phyloP scores from a whole-genome alignment of 1,140 invertebrate species.

The Drosophila tani region DNA sequence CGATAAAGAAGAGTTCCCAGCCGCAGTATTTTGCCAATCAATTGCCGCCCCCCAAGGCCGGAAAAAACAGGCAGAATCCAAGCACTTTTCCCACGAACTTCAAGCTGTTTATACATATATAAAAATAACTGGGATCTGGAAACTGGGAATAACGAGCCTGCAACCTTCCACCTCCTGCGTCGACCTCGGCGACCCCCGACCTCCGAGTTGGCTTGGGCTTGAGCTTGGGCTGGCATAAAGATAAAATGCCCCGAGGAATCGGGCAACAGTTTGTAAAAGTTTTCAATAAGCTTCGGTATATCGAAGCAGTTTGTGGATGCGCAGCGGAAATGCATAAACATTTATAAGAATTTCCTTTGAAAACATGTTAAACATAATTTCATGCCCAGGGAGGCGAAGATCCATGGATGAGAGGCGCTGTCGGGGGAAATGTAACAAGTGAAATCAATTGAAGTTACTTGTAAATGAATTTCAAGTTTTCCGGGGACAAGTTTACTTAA shows the following conservation, averaged over 20 bases:
- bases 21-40: slow-evolving; percentile 67
- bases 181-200: slow-evolving; percentile 36
- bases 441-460: slow-evolving; percentile 57
- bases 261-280: slow-evolving; percentile 69
- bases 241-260: slow-evolving; percentile 76
- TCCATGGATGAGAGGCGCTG: background rate
- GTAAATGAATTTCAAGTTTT: slow-evolving; percentile 40
- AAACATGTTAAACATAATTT: slow-evolving; percentile 74
- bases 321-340: slow-evolving; percentile 74
- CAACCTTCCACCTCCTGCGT: background rate
- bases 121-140: slow-evolving; percentile 4
- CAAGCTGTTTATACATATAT: slow-evolving; percentile 34
- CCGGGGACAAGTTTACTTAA: slow-evolving; percentile 17
- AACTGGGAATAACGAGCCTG: background rate
- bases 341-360: slow-evolving; percentile 69
- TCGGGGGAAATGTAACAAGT: slow-evolving; percentile 22
- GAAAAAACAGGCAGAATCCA: slow-evolving; percentile 11
- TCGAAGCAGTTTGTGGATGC: slow-evolving; percentile 52
- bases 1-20: slow-evolving; percentile 4
- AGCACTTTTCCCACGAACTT: slow-evolving; percentile 32
- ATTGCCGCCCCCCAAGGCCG: slow-evolving; percentile 29
- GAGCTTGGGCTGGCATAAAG: slow-evolving; percentile 41
- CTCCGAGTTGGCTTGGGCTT: slow-evolving; percentile 24
- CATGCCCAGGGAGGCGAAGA: slow-evolving; percentile 28
- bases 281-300: slow-evolving; percentile 71